Conservation (phyloP, 2,797 vertebrate genomes). For the Rhinogobio ventralis region DNA sequence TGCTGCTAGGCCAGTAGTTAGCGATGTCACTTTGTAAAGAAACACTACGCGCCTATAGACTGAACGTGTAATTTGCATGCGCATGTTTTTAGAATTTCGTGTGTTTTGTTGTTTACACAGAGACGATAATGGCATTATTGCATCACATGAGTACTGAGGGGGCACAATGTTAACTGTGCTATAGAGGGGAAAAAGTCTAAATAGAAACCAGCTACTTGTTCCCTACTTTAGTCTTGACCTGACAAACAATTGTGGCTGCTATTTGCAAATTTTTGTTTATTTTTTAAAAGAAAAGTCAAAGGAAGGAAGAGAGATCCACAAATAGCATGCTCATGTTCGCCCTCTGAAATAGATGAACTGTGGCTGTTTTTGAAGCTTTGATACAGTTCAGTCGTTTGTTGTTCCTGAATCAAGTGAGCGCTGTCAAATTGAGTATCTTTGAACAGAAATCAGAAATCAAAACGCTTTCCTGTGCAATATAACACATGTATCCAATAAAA, state of each 20-base stretch:
- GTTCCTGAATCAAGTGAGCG: constrained; percentile 73
- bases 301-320: constrained; percentile 35
- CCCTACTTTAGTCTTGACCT: not conserved
- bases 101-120: too few species aligned
- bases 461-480: constrained; percentile 39
- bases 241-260: constrained; percentile 1
- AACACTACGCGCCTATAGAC: too few species aligned
- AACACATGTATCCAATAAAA: constrained; percentile 56
- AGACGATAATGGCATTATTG: not conserved
- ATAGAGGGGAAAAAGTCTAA: not conserved
- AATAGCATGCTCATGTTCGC: not conserved
- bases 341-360: constrained; percentile 40
- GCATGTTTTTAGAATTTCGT: too few species aligned
- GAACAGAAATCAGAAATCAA: constrained; percentile 65
- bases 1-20: too few species aligned
- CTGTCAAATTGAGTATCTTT: constrained; percentile 71
- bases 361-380: constrained; percentile 67
- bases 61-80: too few species aligned
- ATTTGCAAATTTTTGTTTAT: not conserved
- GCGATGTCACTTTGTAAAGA: too few species aligned
- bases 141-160: not conserved
- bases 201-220: constrained; percentile 24
- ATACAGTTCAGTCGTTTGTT: constrained; percentile 71
- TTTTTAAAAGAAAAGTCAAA: not conserved
- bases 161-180: not conserved